Percentiles rank a stretch among this genome's conserved stretches.
phyloP scores from a whole-genome alignment of 2,888 invertebrate species.

The Meliscaeva auricollis region DNA sequence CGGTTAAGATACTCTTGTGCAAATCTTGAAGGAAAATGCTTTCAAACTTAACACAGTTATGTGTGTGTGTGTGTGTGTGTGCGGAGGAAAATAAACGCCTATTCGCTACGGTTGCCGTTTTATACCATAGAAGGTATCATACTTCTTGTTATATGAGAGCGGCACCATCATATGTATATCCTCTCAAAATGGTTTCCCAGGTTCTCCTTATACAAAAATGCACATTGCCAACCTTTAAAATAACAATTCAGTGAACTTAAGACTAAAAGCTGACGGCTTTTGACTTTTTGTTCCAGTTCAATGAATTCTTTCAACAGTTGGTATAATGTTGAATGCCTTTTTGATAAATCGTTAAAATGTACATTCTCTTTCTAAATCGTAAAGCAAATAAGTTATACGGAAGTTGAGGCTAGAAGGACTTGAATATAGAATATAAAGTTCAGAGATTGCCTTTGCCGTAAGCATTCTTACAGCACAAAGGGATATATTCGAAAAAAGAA shows the following conservation, averaged over 20 bases:
- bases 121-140: neutral
- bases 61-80: neutral
- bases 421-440: slow-evolving; percentile 13
- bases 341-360: slow-evolving; percentile 26
- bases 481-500: too few relatives aligned
- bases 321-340: slow-evolving; percentile 18
- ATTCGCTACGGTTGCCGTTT: slow-evolving; percentile 2
- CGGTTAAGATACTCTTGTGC: slow-evolving; percentile 23
- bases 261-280: slow-evolving; percentile 39
- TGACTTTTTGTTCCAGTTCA: slow-evolving; percentile 38
- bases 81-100: slow-evolving; percentile 12
- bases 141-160: neutral
- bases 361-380: slow-evolving; percentile 28
- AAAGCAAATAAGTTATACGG: slow-evolving; percentile 12
- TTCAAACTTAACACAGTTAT: slow-evolving; percentile 44
- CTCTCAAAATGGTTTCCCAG: slow-evolving; percentile 28
- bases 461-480: neutral
- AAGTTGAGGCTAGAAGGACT: neutral
- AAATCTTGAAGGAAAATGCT: slow-evolving; percentile 47
- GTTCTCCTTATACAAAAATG: slow-evolving; percentile 21
- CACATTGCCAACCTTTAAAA: slow-evolving; percentile 7
- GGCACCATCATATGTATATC: neutral
- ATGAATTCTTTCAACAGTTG: slow-evolving; percentile 43
- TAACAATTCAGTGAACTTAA: slow-evolving; percentile 41
- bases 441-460: neutral